These are phyloP conservation scores for Andrena cerasifolii DNA, from an alignment of 1,140 invertebrate species.

Conservation along the genomic window DNA sequence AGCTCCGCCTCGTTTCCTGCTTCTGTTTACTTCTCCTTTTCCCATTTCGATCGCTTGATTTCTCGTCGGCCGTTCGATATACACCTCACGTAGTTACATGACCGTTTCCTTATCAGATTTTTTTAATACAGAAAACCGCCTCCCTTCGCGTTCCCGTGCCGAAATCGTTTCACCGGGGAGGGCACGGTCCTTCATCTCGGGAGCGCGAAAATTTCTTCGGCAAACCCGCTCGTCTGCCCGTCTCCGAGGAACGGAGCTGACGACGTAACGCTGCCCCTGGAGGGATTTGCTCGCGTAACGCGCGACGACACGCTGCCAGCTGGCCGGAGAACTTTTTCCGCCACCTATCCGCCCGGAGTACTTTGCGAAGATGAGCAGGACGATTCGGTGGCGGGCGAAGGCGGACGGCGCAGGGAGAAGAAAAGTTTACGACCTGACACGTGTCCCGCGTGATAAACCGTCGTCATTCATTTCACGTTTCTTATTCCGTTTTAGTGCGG, in stretches of 20 bases:
- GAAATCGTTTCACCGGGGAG: too few relatives aligned
- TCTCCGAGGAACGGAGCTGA: not conserved
- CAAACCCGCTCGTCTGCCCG: constrained; percentile 14
- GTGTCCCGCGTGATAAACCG: constrained; percentile 65
- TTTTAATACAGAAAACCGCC: too few relatives aligned
- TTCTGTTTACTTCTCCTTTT: not conserved
- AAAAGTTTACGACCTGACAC: constrained; percentile 70
- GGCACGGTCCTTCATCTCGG: not conserved
- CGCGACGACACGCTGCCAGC: constrained; percentile 31
- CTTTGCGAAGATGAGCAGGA: constrained; percentile 45
- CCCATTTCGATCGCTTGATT: not conserved
- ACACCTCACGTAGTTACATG: not conserved
- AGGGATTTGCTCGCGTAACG: constrained; percentile 41
- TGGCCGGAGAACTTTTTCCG: constrained; percentile 31
- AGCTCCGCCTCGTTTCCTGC: too few relatives aligned
- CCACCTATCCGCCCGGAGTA: constrained; percentile 34
- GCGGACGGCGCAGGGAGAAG: constrained; percentile 21
- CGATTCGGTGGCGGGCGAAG: constrained; percentile 13
- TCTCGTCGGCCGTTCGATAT: not conserved
- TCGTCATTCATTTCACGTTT: constrained; percentile 14
- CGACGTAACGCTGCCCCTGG: not conserved
- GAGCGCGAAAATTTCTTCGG: not conserved
- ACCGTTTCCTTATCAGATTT: not conserved
- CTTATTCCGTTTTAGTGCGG: constrained; percentile 6
- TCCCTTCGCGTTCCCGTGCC: too few relatives aligned